Evolutionary conservation across 1,140 invertebrate species (phyloP), one percentile per base, ranked within the genome.

Genomic region (Spodoptera frugiperda): DNA sequence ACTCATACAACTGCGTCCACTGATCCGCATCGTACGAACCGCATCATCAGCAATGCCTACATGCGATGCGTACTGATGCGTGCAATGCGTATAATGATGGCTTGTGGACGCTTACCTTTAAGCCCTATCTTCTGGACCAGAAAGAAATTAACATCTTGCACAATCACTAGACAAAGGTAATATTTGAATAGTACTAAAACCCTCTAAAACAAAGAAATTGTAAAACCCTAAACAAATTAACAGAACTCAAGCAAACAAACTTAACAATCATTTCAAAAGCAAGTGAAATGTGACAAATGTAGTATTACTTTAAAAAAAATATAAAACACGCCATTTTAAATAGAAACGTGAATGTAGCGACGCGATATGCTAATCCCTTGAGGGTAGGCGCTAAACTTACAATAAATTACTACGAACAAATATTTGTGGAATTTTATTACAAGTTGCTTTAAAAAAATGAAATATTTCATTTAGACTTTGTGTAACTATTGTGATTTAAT

Each of bases 281-380:
- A 19, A 3, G 14, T 53, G 25, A 68, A 68, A 53, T 68, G 65
- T 68, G 65, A 68, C 65, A 68, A 68, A 68, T 53, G 14, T 25
- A 19, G 61, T 11, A 21, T 3, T 49, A 48, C 19, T 65, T 48
- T 25, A 48, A 10, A 65, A 65, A 65, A 65, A 65, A 17, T 65
- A 65, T 65, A 19, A 39, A 53, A n/a, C 65, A 68, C 48, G 65
- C 65, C 25, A 68, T 51, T 51, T 68, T 12, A 59, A 68, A 68
- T 68, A 53, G 65, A 68, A 68, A 68, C 19, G 65, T 68, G 65
- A 68, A 25, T 53, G 65, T 53, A 51, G 33, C 25, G 73, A 25
- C 17, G 59, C 61, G 73, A 76, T 76, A 76, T 76, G 73, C 73
- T 54, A 76, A 76, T 76, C 21, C 19, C 10, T 44, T 17, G 49